These are phyloP conservation scores for Eulemur mongoz DNA, from an alignment of 2,797 vertebrate species.

Conservation along the genomic window DNA sequence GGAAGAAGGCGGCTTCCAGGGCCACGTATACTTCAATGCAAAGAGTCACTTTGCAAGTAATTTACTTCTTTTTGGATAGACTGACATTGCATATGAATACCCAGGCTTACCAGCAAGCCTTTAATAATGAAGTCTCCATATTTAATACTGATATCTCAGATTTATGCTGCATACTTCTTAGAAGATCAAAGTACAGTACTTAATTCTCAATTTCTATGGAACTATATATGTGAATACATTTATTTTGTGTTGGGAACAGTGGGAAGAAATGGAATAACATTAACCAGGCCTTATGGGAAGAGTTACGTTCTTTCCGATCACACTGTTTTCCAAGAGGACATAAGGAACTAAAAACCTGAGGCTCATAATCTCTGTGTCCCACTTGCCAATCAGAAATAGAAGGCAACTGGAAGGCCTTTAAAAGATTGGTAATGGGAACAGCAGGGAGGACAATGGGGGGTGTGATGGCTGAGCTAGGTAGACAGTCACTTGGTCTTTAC, in stretches of 20 bases:
- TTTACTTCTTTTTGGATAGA: background rate
- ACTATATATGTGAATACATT: background rate
- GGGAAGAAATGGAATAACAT: background rate
- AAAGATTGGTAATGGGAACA: background rate
- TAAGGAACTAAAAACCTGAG: background rate
- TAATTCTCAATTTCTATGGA: conserved; percentile 41
- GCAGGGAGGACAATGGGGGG: background rate
- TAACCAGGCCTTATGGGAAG: background rate
- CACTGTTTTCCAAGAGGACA: background rate
- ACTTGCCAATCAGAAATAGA: background rate
- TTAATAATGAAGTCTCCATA: conserved; percentile 18
- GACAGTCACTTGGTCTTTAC: background rate
- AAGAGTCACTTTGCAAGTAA: conserved; percentile 9
- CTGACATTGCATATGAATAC: background rate
- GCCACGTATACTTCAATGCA: conserved; percentile 31
- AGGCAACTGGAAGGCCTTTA: background rate
- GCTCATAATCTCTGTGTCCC: background rate
- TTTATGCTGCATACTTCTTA: background rate
- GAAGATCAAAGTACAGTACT: background rate
- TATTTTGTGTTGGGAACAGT: conserved; percentile 11
- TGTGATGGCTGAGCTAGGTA: background rate
- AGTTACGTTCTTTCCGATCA: background rate
- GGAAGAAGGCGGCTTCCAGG: conserved; percentile 26
- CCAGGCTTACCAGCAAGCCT: background rate
- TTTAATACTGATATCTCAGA: background rate